Evolutionary conservation across 2,113 vertebrate genomes (phyloP).

Genomic region (Colistium nudipinnis): DNA sequence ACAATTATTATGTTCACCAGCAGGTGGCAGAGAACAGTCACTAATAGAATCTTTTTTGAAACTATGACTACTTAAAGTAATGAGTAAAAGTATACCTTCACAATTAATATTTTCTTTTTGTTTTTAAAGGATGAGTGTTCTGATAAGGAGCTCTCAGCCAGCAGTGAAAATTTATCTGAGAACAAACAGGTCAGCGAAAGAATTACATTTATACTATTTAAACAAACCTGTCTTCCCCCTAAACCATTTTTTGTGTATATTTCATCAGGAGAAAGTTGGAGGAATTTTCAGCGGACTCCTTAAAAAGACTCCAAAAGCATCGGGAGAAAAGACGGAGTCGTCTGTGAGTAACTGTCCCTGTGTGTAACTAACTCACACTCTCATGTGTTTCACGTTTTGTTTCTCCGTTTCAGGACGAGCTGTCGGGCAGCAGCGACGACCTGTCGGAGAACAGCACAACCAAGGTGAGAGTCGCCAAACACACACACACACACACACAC

Average conservation of each 20-base stretch:
- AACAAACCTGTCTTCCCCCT: background rate
- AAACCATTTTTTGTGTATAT: background rate
- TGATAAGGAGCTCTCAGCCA: conserved; percentile 29
- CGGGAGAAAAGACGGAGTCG: conserved; percentile 29
- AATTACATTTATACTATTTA: background rate
- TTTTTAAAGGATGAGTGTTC: conserved; percentile 32
- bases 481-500: too few relatives aligned
- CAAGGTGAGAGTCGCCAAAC: conserved; percentile 60
- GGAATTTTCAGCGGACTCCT: conserved; percentile 53
- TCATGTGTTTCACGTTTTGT: background rate
- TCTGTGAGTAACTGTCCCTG: conserved; percentile 24
- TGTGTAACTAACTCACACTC: accelerated
- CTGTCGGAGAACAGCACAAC: conserved; percentile 38
- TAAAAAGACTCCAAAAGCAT: conserved; percentile 55
- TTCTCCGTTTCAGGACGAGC: conserved; percentile 57
- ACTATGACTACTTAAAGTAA: too few relatives aligned
- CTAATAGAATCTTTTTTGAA: too few relatives aligned
- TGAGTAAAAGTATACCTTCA: too few relatives aligned
- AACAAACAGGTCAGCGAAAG: conserved; percentile 48
- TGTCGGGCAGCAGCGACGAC: conserved; percentile 45
- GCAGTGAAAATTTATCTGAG: conserved; percentile 47
- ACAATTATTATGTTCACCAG: too few relatives aligned
- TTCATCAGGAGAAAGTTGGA: conserved; percentile 50
- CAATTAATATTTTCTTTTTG: background rate
- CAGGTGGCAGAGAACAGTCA: too few relatives aligned